Conservation (phyloP, 2,888 invertebrate species). For the Cryptosula pallasiana region DNA sequence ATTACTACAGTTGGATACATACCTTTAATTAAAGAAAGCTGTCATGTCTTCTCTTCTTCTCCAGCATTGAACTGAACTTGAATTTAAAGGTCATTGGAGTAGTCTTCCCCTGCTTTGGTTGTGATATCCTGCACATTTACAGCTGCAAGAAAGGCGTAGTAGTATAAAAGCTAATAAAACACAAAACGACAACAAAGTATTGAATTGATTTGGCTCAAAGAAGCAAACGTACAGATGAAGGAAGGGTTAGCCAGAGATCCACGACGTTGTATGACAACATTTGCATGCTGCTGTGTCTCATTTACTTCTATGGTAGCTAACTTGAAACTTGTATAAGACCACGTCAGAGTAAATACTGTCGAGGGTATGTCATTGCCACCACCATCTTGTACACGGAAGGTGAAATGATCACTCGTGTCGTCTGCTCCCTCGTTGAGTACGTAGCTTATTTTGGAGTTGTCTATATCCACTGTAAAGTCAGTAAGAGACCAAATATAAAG, state of each 20-base stretch:
- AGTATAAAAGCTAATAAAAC: no score
- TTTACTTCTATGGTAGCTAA: constrained; percentile 37
- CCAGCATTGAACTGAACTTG: constrained; percentile 54
- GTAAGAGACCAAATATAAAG: no score
- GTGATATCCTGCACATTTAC: constrained; percentile 35
- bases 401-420: constrained; percentile 46
- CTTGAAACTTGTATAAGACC: constrained; percentile 51
- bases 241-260: constrained; percentile 51
- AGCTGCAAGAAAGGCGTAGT: neutral
- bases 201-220: no score
- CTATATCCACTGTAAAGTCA: constrained; percentile 42
- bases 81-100: constrained; percentile 38
- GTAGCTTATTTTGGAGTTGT: constrained; percentile 40
- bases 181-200: no score
- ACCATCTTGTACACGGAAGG: constrained; percentile 48
- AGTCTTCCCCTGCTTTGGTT: constrained; percentile 45
- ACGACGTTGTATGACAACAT: constrained; percentile 42
- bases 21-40: constrained; percentile 44
- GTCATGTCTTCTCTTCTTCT: constrained; percentile 49
- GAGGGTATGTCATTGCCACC: constrained; percentile 37
- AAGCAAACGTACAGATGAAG: constrained; percentile 52
- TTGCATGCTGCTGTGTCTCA: constrained; percentile 42
- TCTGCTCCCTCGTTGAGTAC: constrained; percentile 40
- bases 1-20: constrained; percentile 33
- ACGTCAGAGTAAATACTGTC: constrained; percentile 43